These are phyloP conservation scores for Pagetopsis macropterus DNA, from an alignment of 2,797 vertebrate species.

Conservation along the genomic window DNA sequence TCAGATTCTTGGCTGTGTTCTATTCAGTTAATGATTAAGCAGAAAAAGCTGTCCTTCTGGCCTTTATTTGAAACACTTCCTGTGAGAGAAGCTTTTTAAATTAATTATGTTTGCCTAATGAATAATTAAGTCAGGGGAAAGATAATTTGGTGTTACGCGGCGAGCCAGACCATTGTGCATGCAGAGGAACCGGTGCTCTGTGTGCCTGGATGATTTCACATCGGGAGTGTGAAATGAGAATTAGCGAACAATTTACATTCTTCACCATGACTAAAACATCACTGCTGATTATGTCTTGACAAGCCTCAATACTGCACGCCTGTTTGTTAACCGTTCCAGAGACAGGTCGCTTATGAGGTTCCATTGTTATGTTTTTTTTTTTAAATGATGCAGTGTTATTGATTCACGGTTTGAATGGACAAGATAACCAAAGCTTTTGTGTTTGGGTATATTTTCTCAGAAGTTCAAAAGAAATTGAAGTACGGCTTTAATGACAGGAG, in stretches of 20 bases:
- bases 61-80: slow-evolving; percentile 82
- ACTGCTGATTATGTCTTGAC: slow-evolving; percentile 75
- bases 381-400: slow-evolving; percentile 40
- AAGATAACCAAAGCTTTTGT: slow-evolving; percentile 41
- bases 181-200: slow-evolving; percentile 65
- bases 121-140: slow-evolving; percentile 82
- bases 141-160: slow-evolving; percentile 79
- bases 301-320: slow-evolving; percentile 71
- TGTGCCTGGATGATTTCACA: slow-evolving; percentile 76
- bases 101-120: slow-evolving; percentile 85
- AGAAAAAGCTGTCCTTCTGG: slow-evolving; percentile 78
- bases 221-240: slow-evolving; percentile 79
- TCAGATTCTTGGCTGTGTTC: slow-evolving; percentile 50
- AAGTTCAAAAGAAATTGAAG: slow-evolving; percentile 25
- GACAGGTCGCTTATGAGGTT: slow-evolving; percentile 53
- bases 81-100: slow-evolving; percentile 80
- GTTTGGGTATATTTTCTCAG: slow-evolving; percentile 27
- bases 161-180: slow-evolving; percentile 76
- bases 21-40: slow-evolving; percentile 73
- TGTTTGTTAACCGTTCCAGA: slow-evolving; percentile 65
- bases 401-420: slow-evolving; percentile 54
- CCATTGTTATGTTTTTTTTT: slow-evolving; percentile 43
- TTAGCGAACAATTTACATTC: slow-evolving; percentile 79
- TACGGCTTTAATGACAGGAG: slow-evolving; percentile 36
- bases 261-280: slow-evolving; percentile 77